Conservation (phyloP, 2,888 invertebrate species). For the Tenthredo notha region DNA sequence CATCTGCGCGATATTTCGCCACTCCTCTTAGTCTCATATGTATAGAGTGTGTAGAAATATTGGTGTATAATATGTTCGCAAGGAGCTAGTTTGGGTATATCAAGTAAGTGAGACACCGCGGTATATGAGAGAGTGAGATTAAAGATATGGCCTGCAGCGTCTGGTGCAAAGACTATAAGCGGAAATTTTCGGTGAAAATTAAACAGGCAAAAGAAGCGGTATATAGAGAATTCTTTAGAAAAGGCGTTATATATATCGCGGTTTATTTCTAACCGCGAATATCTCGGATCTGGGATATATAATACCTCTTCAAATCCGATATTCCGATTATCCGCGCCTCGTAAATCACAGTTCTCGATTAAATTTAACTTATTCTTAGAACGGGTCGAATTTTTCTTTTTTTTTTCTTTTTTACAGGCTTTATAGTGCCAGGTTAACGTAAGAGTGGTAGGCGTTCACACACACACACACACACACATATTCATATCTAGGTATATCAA, state of each 20-base stretch:
- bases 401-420: not conserved
- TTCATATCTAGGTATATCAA: not conserved
- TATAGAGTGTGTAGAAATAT: not conserved
- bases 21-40: not conserved
- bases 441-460: not conserved
- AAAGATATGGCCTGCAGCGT: not conserved
- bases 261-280: constrained; percentile 17
- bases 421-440: not conserved
- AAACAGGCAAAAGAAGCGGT: not conserved
- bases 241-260: constrained; percentile 20
- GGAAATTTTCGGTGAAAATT: not conserved
- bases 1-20: not conserved
- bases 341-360: constrained; percentile 38
- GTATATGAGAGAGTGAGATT: not conserved
- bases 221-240: not conserved
- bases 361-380: constrained; percentile 37
- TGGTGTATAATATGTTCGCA: not conserved
- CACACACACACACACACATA: not conserved
- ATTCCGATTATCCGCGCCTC: constrained; percentile 41
- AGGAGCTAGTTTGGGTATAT: constrained; percentile 22
- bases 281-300: constrained; percentile 8
- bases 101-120: not conserved
- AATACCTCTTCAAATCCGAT: constrained; percentile 20
- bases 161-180: not conserved
- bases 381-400: constrained; percentile 20